Evolutionary conservation across 2,888 invertebrate genomes (phyloP).

Genomic region (Ophioninae sp.): DNA sequence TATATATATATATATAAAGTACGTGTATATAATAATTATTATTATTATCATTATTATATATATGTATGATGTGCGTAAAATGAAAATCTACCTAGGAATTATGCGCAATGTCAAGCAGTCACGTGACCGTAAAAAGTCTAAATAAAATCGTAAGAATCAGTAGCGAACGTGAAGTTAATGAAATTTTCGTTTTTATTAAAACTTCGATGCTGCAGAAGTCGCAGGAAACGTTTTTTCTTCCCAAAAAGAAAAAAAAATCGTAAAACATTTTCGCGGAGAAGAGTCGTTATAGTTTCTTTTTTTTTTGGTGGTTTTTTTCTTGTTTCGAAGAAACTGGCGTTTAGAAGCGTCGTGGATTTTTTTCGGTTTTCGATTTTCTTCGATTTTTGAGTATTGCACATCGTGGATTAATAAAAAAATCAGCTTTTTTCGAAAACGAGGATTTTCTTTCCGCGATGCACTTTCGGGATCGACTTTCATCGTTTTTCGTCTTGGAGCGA

Average conservation of each 20-base stretch:
- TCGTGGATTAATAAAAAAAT: too few species aligned
- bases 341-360: too few species aligned
- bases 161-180: conserved; percentile 64
- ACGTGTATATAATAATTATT: background rate
- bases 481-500: too few species aligned
- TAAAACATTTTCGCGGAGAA: conserved; percentile 8
- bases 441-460: too few species aligned
- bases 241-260: background rate
- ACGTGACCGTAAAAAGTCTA: conserved; percentile 70
- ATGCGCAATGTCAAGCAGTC: conserved; percentile 72
- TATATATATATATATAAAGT: conserved; percentile 60
- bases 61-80: conserved; percentile 63
- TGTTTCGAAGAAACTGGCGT: too few species aligned
- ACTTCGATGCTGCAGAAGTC: conserved; percentile 50
- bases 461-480: too few species aligned
- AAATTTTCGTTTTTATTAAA: conserved; percentile 70
- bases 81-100: conserved; percentile 60
- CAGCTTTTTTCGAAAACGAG: too few species aligned
- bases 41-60: conserved; percentile 42
- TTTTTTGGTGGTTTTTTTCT: too few species aligned
- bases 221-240: background rate
- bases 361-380: too few species aligned
- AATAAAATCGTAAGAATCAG: conserved; percentile 71
- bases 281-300: background rate
- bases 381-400: too few species aligned